These are phyloP conservation scores for Xiphophorus maculatus DNA, from an alignment of 2,113 vertebrate species.

Conservation along the genomic window DNA sequence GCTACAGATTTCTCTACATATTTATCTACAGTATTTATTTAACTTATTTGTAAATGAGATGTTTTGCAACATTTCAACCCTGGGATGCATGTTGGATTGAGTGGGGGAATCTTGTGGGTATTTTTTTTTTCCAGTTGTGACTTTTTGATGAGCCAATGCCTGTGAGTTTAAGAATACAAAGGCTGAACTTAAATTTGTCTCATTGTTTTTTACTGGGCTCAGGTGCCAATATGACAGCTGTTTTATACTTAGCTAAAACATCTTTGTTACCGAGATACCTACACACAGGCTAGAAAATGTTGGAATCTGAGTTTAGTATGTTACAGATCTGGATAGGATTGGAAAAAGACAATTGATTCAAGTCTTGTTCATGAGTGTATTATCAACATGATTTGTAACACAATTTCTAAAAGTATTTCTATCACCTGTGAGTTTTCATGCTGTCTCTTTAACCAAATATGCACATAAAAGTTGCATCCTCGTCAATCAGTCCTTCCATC, in stretches of 20 bases:
- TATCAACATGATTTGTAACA: too few relatives aligned
- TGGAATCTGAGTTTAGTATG: not conserved
- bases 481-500: too few relatives aligned
- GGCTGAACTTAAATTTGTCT: not conserved
- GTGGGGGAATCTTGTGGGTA: not conserved
- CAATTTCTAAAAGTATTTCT: too few relatives aligned
- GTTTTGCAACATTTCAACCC: conserved; percentile 4
- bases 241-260: not conserved
- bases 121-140: not conserved
- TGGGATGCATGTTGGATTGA: not conserved
- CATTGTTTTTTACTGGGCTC: not conserved
- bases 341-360: too few relatives aligned
- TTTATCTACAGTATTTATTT: conserved; percentile 22
- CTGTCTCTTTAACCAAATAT: too few relatives aligned
- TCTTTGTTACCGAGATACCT: not conserved
- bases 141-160: conserved; percentile 10
- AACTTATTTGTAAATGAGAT: not conserved
- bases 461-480: too few relatives aligned
- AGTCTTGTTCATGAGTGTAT: too few relatives aligned
- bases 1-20: conserved; percentile 2
- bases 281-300: not conserved
- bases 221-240: not conserved
- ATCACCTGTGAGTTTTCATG: too few relatives aligned
- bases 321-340: too few relatives aligned
- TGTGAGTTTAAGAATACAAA: conserved; percentile 47